These are phyloP conservation scores for Cetonia aurata DNA, from an alignment of 2,888 invertebrate species.

Conservation along the genomic window DNA sequence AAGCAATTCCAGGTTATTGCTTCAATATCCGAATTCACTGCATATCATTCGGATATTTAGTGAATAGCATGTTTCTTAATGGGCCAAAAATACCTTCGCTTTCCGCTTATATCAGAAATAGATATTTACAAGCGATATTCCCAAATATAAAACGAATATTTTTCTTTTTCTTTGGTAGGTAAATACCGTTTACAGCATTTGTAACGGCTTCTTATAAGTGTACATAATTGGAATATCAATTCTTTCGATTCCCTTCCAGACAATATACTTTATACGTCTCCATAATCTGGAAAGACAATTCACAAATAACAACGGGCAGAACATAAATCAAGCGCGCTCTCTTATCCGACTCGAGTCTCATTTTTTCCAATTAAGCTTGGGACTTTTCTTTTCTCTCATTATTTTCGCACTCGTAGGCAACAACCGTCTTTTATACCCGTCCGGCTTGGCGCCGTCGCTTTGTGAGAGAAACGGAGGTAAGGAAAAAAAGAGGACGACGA, in stretches of 20 bases:
- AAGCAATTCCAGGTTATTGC: too few species aligned
- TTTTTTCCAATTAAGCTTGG: slow-evolving; percentile 34
- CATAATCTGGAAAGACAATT: slow-evolving; percentile 20
- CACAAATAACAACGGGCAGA: slow-evolving; percentile 27
- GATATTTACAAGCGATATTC: too few species aligned
- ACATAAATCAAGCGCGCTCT: slow-evolving; percentile 29
- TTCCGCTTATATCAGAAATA: too few species aligned
- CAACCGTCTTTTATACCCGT: slow-evolving; percentile 17
- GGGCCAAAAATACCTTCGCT: too few species aligned
- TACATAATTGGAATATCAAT: neutral
- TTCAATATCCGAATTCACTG: too few species aligned
- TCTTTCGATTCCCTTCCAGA: neutral
- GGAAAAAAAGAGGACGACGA: slow-evolving; percentile 1
- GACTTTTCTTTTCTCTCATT: slow-evolving; percentile 27
- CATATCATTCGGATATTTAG: too few species aligned
- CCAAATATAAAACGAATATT: too few species aligned
- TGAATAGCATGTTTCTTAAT: too few species aligned
- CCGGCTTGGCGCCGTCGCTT: neutral
- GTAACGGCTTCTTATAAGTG: neutral
- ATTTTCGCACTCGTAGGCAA: slow-evolving; percentile 34
- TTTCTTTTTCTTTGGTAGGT: too few species aligned
- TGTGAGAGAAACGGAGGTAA: neutral
- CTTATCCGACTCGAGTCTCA: slow-evolving; percentile 26
- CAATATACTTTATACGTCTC: slow-evolving; percentile 7
- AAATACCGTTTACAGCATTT: too few species aligned